Conservation (phyloP, 2,888 invertebrate genomes). For the Lissonota sp. region DNA sequence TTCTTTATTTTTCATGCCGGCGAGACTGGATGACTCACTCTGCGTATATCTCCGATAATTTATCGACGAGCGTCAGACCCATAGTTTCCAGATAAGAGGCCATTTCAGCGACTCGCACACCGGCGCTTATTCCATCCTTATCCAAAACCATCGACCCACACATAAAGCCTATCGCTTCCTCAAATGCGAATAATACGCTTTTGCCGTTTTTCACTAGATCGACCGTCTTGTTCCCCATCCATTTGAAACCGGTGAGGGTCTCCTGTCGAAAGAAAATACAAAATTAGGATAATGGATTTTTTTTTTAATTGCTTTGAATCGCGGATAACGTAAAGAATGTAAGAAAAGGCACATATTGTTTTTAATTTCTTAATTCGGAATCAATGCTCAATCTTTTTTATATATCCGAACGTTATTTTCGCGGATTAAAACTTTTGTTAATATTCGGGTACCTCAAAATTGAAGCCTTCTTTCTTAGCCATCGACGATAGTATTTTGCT, state of each 20-base stretch:
- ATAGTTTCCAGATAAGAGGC: slow-evolving; percentile 88
- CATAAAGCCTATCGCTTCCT: slow-evolving; percentile 99
- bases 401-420: background rate
- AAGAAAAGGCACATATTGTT: background rate
- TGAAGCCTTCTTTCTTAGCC: slow-evolving; percentile 91
- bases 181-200: slow-evolving; percentile 95
- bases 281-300: background rate
- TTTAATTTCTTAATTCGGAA: background rate
- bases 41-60: slow-evolving; percentile 91
- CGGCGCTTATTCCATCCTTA: slow-evolving; percentile 98
- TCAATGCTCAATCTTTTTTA: background rate
- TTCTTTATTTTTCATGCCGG: background rate
- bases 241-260: slow-evolving; percentile 99
- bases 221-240: slow-evolving; percentile 97
- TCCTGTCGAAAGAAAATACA: slow-evolving; percentile 86
- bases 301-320: too few relatives aligned
- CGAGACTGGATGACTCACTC: slow-evolving; percentile 83
- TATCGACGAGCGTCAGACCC: slow-evolving; percentile 86
- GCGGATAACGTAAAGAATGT: too few relatives aligned
- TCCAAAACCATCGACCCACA: slow-evolving; percentile 94
- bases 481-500: slow-evolving; percentile 96
- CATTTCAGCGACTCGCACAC: slow-evolving; percentile 91
- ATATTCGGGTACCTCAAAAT: slow-evolving; percentile 85
- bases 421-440: background rate
- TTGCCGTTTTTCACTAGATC: slow-evolving; percentile 90